These are phyloP conservation scores for Octonoba sinensis DNA, from an alignment of 2,888 invertebrate genomes.

Conservation along the genomic window DNA sequence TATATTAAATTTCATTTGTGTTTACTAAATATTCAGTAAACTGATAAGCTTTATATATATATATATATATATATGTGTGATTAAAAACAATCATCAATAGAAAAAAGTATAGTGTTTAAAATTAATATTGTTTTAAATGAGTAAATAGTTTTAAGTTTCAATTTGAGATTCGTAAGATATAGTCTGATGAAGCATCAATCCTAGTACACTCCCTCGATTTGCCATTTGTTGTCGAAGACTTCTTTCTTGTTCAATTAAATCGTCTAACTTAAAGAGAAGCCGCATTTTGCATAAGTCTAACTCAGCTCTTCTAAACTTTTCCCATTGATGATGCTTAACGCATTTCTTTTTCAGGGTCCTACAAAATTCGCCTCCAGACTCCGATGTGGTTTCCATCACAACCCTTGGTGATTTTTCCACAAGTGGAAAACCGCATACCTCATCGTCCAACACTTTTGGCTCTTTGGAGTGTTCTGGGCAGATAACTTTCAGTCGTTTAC, in stretches of 20 bases:
- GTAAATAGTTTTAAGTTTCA: no score
- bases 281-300: slow-evolving; percentile 88
- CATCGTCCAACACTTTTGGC: slow-evolving; percentile 68
- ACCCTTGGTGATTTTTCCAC: slow-evolving; percentile 84
- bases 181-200: slow-evolving; percentile 95
- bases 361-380: slow-evolving; percentile 87
- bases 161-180: slow-evolving; percentile 72
- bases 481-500: slow-evolving; percentile 89
- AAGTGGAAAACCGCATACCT: slow-evolving; percentile 93
- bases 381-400: no score
- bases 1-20: no score
- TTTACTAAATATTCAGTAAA: no score
- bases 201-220: slow-evolving; percentile 89
- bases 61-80: no score
- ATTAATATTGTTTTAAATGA: no score
- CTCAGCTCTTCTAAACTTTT: slow-evolving; percentile 92
- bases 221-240: slow-evolving; percentile 82
- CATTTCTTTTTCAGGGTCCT: slow-evolving; percentile 89
- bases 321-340: slow-evolving; percentile 94
- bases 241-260: slow-evolving; percentile 92
- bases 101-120: no score
- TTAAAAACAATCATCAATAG: no score
- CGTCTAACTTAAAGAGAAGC: slow-evolving; percentile 85
- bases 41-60: no score
- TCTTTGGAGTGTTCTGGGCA: slow-evolving; percentile 96